Conservation (phyloP, 2,113 vertebrate genomes). For the Struthio camelus region DNA sequence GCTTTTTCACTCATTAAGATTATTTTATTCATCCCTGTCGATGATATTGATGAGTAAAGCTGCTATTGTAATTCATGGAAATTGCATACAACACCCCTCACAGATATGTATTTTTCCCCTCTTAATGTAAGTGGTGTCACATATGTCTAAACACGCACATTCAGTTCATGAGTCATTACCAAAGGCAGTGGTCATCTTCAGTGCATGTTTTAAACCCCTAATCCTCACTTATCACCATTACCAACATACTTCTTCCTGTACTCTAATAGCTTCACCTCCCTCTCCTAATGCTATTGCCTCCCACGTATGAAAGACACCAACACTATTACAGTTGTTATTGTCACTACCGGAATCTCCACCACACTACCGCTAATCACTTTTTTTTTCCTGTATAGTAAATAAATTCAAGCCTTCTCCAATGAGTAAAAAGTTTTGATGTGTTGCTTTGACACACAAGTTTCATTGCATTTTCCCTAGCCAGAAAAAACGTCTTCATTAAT, state of each 20-base stretch:
- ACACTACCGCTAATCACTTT: neutral
- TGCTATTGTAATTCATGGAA: conserved; percentile 25
- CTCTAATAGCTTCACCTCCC: neutral
- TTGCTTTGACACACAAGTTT: neutral
- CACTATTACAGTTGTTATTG: neutral
- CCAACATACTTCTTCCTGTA: neutral
- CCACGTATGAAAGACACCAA: neutral
- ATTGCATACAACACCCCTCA: conserved; percentile 46
- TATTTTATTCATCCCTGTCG: neutral
- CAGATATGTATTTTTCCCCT: conserved; percentile 40
- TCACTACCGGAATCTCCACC: neutral
- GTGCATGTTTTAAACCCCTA: neutral
- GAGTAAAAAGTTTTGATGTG: neutral
- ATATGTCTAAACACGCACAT: neutral
- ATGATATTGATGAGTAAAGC: conserved; percentile 19
- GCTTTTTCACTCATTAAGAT: conserved; percentile 1
- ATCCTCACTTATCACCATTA: neutral
- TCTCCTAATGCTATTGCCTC: neutral
- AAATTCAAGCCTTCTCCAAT: neutral
- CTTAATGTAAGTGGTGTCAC: neutral
- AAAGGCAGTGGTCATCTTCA: conserved; percentile 30
- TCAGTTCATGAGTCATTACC: neutral
- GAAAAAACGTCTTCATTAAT: neutral
- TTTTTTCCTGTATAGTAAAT: neutral
- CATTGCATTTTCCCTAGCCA: neutral